Conservation (phyloP, 2,888 invertebrate genomes). For the Drosophila affinis region DNA sequence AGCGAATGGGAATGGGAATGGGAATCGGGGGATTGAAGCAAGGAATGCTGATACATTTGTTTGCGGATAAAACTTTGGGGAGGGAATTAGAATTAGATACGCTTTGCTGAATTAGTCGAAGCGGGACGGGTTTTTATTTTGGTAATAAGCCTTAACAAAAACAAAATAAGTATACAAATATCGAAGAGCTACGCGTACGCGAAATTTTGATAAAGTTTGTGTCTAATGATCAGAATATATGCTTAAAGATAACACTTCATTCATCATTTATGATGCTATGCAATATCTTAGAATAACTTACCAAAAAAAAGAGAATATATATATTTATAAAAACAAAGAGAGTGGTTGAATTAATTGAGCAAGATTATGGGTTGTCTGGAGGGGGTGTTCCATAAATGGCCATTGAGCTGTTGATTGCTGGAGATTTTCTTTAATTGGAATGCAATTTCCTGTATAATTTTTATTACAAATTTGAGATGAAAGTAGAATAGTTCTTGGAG, state of each 20-base stretch:
- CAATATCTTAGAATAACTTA: constrained; percentile 38
- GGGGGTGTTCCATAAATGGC: constrained; percentile 1
- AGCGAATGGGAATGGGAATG: constrained; percentile 11
- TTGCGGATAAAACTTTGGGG: constrained; percentile 30
- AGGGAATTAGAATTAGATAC: constrained; percentile 62
- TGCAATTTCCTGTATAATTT: constrained; percentile 6
- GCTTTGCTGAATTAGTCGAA: constrained; percentile 54
- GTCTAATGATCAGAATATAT: constrained; percentile 25
- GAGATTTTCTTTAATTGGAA: constrained; percentile 1
- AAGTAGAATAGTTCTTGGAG: background rate
- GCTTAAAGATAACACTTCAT: constrained; percentile 20
- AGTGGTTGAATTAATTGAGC: constrained; percentile 16
- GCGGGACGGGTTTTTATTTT: constrained; percentile 20
- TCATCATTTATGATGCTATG: constrained; percentile 38
- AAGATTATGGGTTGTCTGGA: constrained; percentile 1
- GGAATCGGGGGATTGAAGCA: background rate
- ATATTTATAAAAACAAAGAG: constrained; percentile 2
- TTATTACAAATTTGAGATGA: background rate
- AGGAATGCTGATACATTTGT: constrained; percentile 44
- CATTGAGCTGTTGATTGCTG: constrained; percentile 3
- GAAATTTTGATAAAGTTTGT: constrained; percentile 6
- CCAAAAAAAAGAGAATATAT: too few species aligned
- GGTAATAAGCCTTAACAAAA: constrained; percentile 11
- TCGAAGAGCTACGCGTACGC: constrained; percentile 7
- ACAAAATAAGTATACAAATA: background rate